Evolutionary conservation across 1,140 invertebrate genomes (phyloP), one percentile per base, ranked within the genome.

Genomic region (Microplitis mediator): DNA sequence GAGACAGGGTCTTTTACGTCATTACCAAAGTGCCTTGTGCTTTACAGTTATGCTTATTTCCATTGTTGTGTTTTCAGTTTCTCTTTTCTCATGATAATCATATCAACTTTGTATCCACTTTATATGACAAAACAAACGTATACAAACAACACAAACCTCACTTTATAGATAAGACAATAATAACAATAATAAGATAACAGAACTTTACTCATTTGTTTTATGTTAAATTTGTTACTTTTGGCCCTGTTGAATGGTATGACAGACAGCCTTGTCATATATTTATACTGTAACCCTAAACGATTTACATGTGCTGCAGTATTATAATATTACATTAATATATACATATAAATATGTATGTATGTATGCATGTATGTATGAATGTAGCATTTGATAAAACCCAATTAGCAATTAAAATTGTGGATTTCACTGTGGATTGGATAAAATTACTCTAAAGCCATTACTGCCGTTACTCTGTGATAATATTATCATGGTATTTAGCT

Each of bases 341-440:
- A 9, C 6, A 45, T 45, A 9, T 5, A 9, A 45, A 11, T 45
- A 45, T 45, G 11, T 45, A 45, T 11, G 39, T 45, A 45, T 11
- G 39, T 11, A 11, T 45, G 39, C 39, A 45, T 45, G 23, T 23
- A 45, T 45, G 39, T 45, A 11, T 45, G 39, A 45, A 45, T 45
- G 39, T 45, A 45, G 39, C 4, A 11, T 45, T 45, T 45, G 39
- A 45, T 45, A 45, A 45, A 45, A 45, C 39, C 39, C 78, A 80
- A 81, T 81, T 81, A 80, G 78, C 79, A 80, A 80, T 80, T 79
- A 80, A 81, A 81, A 80, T 77, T 73, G 67, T 71, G 70, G 68
- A 68, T 8, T 64, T 68, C 67, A 56, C 50, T 74, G 74, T 73
- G n/a, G 52, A 50, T 75, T 70, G 71, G 75, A 76, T 70, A 71